A percentile compares a stretch with the other conserved stretches of the same genome.
phyloP scores from a whole-genome alignment of 2,888 invertebrate genomes.

The Rotaria sp. region DNA sequence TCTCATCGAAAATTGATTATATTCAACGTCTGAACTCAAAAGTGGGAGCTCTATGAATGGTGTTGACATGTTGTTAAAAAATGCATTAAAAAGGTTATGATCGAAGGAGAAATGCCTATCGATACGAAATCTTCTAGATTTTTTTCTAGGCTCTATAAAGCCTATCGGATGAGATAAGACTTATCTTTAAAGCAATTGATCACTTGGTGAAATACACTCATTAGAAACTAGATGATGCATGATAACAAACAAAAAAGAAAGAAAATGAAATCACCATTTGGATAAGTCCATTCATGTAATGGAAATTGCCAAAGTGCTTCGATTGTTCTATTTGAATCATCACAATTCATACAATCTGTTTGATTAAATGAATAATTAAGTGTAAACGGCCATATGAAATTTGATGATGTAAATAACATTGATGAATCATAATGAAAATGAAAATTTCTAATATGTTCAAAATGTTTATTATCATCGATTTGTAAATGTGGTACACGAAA shows the following conservation, averaged over 20 bases:
- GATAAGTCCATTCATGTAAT: background rate
- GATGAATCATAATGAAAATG: conserved; percentile 39
- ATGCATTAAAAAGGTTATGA: too few relatives aligned
- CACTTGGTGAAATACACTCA: too few relatives aligned
- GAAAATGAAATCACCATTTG: background rate
- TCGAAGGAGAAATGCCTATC: too few relatives aligned
- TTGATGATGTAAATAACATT: conserved; percentile 29
- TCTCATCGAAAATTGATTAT: too few relatives aligned
- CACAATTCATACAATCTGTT: conserved; percentile 32
- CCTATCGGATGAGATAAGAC: too few relatives aligned
- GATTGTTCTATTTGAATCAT: background rate
- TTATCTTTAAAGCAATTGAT: too few relatives aligned
- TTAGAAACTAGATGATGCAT: too few relatives aligned
- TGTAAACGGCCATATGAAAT: conserved; percentile 38
- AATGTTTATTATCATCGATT: conserved; percentile 34
- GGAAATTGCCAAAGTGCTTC: conserved; percentile 36
- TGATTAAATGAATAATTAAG: conserved; percentile 28
- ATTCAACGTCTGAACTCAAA: too few relatives aligned
- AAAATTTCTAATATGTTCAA: conserved; percentile 30
- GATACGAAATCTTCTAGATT: too few relatives aligned
- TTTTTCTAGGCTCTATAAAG: too few relatives aligned
- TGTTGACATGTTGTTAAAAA: too few relatives aligned
- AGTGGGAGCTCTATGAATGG: too few relatives aligned
- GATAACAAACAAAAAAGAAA: background rate
- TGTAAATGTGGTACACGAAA: conserved; percentile 35